Percentiles rank a stretch among this genome's conserved stretches.
These are phyloP conservation scores for Pluvianellus socialis DNA, from an alignment of 2,113 vertebrate genomes.

Conservation along the genomic window DNA sequence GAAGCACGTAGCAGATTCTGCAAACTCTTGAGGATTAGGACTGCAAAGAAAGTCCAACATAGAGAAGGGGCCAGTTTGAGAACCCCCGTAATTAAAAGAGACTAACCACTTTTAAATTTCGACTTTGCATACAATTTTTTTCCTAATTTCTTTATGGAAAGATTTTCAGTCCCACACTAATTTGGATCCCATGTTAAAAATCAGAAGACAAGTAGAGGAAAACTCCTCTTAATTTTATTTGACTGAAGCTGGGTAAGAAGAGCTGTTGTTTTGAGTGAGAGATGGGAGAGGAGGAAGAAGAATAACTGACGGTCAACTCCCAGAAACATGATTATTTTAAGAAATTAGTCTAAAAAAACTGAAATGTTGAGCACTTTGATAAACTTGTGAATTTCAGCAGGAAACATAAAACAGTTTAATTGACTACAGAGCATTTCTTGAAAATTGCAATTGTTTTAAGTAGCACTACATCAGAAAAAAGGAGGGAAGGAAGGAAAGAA, in stretches of 20 bases:
- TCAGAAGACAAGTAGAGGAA: background rate
- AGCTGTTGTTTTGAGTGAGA: background rate
- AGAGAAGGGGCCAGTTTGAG: background rate
- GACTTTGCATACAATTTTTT: background rate
- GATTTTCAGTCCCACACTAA: background rate
- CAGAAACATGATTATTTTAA: background rate
- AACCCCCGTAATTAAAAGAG: background rate
- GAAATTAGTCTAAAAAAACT: background rate
- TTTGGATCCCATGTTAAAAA: background rate
- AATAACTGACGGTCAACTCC: background rate
- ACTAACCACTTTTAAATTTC: background rate
- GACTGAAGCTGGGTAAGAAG: background rate
- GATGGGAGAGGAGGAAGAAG: background rate
- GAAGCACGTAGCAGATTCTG: background rate
- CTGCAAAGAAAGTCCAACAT: background rate
- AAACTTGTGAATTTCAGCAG: background rate
- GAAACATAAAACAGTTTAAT: background rate
- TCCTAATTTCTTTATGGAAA: background rate
- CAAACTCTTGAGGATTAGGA: background rate
- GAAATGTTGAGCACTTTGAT: background rate
- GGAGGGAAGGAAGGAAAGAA: background rate
- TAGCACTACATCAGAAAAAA: background rate
- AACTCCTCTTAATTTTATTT: background rate
- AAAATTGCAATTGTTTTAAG: background rate
- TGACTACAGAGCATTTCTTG: background rate